Base-by-base conservation (phyloP, 2,797 vertebrate genomes). In the Anguilla pacifica region DNA sequence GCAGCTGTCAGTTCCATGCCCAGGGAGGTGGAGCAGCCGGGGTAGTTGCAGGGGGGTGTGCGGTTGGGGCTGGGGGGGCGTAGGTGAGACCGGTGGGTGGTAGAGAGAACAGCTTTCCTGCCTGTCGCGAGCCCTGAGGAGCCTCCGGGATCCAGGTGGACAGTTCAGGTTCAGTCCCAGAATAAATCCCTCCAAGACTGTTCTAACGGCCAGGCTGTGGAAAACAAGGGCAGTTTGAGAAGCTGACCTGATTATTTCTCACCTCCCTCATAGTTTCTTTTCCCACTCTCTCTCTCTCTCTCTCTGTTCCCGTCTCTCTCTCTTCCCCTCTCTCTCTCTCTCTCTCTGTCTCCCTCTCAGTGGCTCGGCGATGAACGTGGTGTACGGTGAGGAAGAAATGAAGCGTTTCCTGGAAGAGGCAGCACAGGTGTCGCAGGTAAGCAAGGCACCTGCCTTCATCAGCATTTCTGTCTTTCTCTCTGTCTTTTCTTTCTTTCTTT, bases 321-420 rank as follows among this genome's bases (percentile, higher is more conserved):
- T 87, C 84, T 85, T 74, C 51, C 57, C 46, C 83, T 46, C 61
- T 79, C 72, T 86, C 55, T 84, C 51, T 91, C 86, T 91, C 57
- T 51, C 4, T 19, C 67, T 19, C 51, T 43, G 43, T 39, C 35
- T 22, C 35, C 35, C 51, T 70, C 43, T 53, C 89, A 99, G 98
- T 89, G 98, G 98, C 22, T 99, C 98, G 61, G 98, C 98, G 22
- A 99, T 99, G 98, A 99, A 98, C 2, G 97, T 99, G 3, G 97
- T 91, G 0, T 96, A 97, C 39, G 96, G 96, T 51, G 97, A 98
- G 77, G 97, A 97, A 51, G 98, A 99, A 93, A 98, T 99, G 97
- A 98, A 97, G 93, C 97, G 94, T n/a, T 99, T 99, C 91, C 94
- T 99, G 91, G 97, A 97, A 90, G 98, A 99, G 94, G 98, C 98